Percentiles rank a stretch among this genome's conserved stretches.
phyloP scores from a whole-genome alignment of 1,140 invertebrate genomes.

The Solenopsis fugax region DNA sequence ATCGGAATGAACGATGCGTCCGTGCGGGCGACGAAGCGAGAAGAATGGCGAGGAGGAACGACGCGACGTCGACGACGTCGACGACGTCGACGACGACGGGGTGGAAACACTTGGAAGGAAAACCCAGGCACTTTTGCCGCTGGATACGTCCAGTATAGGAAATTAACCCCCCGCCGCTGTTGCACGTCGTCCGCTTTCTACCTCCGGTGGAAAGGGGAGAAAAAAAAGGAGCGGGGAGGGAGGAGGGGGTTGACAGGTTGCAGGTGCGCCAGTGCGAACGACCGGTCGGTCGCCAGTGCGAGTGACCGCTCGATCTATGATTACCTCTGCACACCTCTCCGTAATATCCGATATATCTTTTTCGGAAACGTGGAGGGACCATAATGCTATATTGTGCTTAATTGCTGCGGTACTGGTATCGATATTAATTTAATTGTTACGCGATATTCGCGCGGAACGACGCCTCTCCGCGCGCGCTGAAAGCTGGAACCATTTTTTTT shows the following conservation, averaged over 20 bases:
- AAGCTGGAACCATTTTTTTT: background rate
- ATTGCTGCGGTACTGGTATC: background rate
- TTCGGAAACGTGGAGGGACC: background rate
- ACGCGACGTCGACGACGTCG: background rate
- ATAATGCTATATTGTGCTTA: background rate
- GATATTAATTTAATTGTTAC: slow-evolving; percentile 35
- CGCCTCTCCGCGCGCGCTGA: background rate
- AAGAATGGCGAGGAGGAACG: slow-evolving; percentile 45
- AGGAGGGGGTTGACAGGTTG: background rate
- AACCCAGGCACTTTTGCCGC: slow-evolving; percentile 3
- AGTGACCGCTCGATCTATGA: slow-evolving; percentile 20
- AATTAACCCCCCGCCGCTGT: slow-evolving; percentile 28
- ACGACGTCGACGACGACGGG: background rate
- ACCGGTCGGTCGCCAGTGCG: background rate
- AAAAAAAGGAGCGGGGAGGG: no score
- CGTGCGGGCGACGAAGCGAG: slow-evolving; percentile 36
- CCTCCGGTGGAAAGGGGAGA: background rate
- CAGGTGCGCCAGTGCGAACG: slow-evolving; percentile 3
- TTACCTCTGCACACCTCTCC: background rate
- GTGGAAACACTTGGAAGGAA: slow-evolving; percentile 52
- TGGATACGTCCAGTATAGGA: slow-evolving; percentile 45
- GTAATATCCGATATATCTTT: slow-evolving; percentile 25
- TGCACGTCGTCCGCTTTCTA: background rate
- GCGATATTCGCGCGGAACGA: background rate
- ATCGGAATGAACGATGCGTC: slow-evolving; percentile 68